These are phyloP conservation scores for Drosophila athabasca DNA, from an alignment of 1,140 invertebrate genomes.

Conservation along the genomic window DNA sequence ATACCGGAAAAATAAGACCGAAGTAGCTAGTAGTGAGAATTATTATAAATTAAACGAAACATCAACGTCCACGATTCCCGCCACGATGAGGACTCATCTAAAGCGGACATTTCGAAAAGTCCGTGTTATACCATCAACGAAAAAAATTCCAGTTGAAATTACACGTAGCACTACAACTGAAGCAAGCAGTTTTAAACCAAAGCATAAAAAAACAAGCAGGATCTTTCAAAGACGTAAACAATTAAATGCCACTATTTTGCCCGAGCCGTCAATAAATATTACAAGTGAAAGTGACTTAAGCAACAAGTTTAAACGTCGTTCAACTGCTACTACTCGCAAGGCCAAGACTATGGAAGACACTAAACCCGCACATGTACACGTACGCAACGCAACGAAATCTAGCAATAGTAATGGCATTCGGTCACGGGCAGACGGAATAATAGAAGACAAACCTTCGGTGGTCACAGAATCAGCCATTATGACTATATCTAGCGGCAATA, in stretches of 20 bases:
- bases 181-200: conserved; percentile 3
- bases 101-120: conserved; percentile 39
- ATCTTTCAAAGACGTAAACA: conserved; percentile 36
- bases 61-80: background rate
- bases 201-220: conserved; percentile 38
- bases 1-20: conserved; percentile 17
- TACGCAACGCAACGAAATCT: conserved; percentile 24
- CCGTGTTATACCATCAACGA: conserved; percentile 36
- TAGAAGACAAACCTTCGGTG: conserved; percentile 29
- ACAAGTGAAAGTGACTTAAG: background rate
- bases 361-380: background rate
- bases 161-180: conserved; percentile 21
- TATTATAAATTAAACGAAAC: conserved; percentile 1
- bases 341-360: background rate
- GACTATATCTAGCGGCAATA: conserved; percentile 49
- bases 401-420: conserved; percentile 3
- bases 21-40: conserved; percentile 4
- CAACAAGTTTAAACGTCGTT: conserved; percentile 32
- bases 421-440: conserved; percentile 16
- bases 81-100: conserved; percentile 6
- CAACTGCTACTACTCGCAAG: conserved; percentile 10
- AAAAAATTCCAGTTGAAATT: conserved; percentile 20
- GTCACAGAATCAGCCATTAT: conserved; percentile 53
- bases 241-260: conserved; percentile 16
- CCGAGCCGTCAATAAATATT: conserved; percentile 16